Conservation (phyloP, 2,888 invertebrate genomes). For the Xestia sexstrigata region DNA sequence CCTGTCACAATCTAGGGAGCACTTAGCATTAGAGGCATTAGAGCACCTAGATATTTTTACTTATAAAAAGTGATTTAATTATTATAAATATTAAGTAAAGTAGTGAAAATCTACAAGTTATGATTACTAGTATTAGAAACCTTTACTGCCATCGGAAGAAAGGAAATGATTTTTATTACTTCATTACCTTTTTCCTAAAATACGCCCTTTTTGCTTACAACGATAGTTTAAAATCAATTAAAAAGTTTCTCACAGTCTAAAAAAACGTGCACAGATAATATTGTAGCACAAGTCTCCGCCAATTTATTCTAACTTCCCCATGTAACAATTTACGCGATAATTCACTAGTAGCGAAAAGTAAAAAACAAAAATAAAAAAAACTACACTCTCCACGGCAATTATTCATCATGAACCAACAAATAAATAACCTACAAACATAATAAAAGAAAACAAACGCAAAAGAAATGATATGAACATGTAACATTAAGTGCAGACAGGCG, state of each 20-base stretch:
- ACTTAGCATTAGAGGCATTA: not conserved
- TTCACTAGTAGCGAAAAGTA: not conserved
- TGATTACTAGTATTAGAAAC: not conserved
- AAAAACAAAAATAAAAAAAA: not conserved
- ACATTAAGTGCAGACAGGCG: conserved; percentile 62
- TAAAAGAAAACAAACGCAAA: conserved; percentile 43
- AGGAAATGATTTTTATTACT: not conserved
- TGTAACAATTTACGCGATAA: not conserved
- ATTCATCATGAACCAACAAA: conserved; percentile 27
- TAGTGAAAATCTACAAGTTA: not conserved
- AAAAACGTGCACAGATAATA: not conserved
- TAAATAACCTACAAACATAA: conserved; percentile 35
- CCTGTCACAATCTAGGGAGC: not conserved
- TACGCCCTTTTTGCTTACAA: too few relatives aligned
- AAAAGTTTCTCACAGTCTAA: not conserved
- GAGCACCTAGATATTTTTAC: too few relatives aligned
- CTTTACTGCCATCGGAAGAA: not conserved
- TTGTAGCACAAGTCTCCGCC: not conserved
- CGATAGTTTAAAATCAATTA: not conserved
- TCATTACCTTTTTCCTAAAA: not conserved
- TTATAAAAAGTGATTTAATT: too few relatives aligned
- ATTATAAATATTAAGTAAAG: too few relatives aligned
- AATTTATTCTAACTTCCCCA: not conserved
- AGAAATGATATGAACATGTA: conserved; percentile 61
- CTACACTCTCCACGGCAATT: not conserved